Percentiles rank a stretch among this genome's conserved stretches.
phyloP scores from a whole-genome alignment of 2,888 invertebrate species.

The Campoplex capitator region DNA sequence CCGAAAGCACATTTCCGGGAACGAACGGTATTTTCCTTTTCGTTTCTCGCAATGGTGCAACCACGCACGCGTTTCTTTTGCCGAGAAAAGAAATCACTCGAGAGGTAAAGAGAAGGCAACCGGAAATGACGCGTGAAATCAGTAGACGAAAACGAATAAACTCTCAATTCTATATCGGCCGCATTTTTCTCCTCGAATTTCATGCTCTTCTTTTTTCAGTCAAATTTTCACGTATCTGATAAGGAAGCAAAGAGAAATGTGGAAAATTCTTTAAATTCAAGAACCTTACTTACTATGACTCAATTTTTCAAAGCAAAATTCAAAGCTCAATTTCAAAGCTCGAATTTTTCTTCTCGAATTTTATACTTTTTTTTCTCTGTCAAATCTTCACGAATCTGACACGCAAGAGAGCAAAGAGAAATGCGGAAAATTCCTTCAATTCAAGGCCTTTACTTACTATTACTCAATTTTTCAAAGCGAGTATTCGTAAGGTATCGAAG shows the following conservation, averaged over 20 bases:
- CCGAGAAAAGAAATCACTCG: slow-evolving; percentile 31
- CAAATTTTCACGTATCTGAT: slow-evolving; percentile 2
- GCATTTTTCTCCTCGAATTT: slow-evolving; percentile 15
- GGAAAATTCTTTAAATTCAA: background rate
- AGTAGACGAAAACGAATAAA: slow-evolving; percentile 24
- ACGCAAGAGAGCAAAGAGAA: no score
- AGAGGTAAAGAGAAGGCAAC: slow-evolving; percentile 32
- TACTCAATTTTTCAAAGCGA: background rate
- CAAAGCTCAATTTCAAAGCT: no score
- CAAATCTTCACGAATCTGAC: background rate
- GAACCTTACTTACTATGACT: background rate
- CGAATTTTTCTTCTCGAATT: slow-evolving; percentile 3
- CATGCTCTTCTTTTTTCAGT: background rate
- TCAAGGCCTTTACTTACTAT: background rate
- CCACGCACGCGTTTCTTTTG: slow-evolving; percentile 33
- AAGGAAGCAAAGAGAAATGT: background rate
- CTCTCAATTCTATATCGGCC: slow-evolving; percentile 30
- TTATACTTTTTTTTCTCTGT: slow-evolving; percentile 6
- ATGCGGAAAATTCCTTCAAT: background rate
- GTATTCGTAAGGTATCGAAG: background rate
- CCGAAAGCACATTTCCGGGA: slow-evolving; percentile 55
- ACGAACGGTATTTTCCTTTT: slow-evolving; percentile 50
- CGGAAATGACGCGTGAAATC: slow-evolving; percentile 57
- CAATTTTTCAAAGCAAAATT: background rate
- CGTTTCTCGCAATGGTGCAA: slow-evolving; percentile 15